Evolutionary conservation across 1,140 invertebrate species (phyloP).

Genomic region (Grapholita molesta): DNA sequence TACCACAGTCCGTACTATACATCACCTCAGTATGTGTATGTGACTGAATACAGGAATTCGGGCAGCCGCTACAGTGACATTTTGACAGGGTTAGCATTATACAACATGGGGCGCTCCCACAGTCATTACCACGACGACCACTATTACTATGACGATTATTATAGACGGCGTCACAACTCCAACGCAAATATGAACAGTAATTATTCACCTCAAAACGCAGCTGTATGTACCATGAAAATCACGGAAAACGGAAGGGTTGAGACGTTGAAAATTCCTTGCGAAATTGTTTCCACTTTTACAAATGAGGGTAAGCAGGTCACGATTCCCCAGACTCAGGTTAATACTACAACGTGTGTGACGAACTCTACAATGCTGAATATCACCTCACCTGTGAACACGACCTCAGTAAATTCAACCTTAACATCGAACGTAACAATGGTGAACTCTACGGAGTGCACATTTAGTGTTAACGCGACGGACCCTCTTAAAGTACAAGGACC

Average conservation of each 20-base stretch:
- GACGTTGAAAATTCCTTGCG: conserved; percentile 60
- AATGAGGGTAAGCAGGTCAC: conserved; percentile 40
- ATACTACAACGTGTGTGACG: conserved; percentile 41
- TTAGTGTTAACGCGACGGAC: conserved; percentile 31
- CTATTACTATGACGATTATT: conserved; percentile 68
- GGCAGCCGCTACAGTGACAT: conserved; percentile 57
- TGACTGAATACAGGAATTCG: conserved; percentile 61
- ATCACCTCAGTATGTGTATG: conserved; percentile 58
- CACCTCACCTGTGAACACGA: conserved; percentile 21
- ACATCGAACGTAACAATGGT: conserved; percentile 24
- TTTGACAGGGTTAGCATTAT: conserved; percentile 61
- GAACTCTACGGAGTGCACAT: conserved; percentile 30
- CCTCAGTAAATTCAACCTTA: neutral
- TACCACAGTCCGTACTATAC: conserved; percentile 42
- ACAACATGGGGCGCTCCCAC: conserved; percentile 61
- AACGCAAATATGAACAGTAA: neutral
- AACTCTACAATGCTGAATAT: conserved; percentile 26
- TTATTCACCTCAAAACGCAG: conserved; percentile 37
- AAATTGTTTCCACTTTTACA: conserved; percentile 68
- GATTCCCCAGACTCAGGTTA: conserved; percentile 23
- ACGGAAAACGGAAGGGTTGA: conserved; percentile 51
- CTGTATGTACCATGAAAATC: conserved; percentile 52
- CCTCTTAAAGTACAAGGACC: conserved; percentile 52
- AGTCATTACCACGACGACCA: conserved; percentile 50
- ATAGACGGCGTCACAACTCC: conserved; percentile 46